phyloP scores from a whole-genome alignment of 2,113 vertebrate species.

The Poeciliopsis turrubarensis region DNA sequence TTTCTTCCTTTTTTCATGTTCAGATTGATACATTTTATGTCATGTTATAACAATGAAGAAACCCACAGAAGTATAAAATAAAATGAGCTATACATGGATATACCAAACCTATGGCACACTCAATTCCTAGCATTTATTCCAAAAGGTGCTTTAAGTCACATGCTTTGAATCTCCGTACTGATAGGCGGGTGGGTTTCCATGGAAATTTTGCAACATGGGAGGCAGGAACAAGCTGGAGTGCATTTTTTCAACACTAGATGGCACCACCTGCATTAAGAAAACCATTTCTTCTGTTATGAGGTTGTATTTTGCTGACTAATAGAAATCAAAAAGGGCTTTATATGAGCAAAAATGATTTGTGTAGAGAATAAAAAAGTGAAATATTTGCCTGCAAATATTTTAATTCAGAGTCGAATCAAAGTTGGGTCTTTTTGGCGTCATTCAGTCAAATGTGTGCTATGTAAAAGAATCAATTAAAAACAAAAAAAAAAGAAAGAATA shows the following conservation, averaged over 20 bases:
- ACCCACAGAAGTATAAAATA: constrained; percentile 19
- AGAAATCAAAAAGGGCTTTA: constrained; percentile 16
- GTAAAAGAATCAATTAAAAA: not conserved
- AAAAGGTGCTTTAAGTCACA: constrained; percentile 56
- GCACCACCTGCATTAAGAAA: constrained; percentile 20
- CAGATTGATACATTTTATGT: constrained; percentile 59
- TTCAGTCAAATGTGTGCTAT: not conserved
- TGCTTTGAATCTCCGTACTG: constrained; percentile 7
- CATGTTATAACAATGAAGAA: constrained; percentile 66
- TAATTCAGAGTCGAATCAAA: constrained; percentile 34
- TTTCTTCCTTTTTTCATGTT: constrained; percentile 38
- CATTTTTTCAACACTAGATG: constrained; percentile 40
- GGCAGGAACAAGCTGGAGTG: not conserved
- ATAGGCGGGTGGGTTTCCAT: constrained; percentile 14
- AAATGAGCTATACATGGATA: constrained; percentile 33
- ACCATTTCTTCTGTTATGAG: not conserved
- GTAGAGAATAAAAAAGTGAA: constrained; percentile 23
- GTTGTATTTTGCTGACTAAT: not conserved
- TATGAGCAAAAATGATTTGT: constrained; percentile 32
- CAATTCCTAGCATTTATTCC: constrained; percentile 41
- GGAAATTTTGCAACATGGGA: constrained; percentile 5
- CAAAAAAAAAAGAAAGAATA: too few relatives aligned
- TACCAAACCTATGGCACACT: constrained; percentile 46
- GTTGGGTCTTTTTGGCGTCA: not conserved
- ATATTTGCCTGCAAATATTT: constrained; percentile 77